A percentile compares a stretch with the other conserved stretches of the same genome.
phyloP scores from a whole-genome alignment of 2,888 invertebrate species.

The Listrodromus nycthemerus region DNA sequence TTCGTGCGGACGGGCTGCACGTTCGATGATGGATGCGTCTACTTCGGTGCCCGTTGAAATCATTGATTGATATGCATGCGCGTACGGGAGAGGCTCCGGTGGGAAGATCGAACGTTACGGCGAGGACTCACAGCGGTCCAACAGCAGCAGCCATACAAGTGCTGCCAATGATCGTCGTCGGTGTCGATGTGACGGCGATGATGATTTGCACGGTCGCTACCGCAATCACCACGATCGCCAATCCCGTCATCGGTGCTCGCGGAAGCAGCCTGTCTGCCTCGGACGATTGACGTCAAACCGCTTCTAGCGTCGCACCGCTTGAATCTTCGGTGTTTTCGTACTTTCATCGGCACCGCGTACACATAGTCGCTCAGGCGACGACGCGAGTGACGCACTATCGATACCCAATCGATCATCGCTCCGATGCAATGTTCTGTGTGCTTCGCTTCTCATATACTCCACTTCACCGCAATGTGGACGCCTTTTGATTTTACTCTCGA shows the following conservation, averaged over 20 bases:
- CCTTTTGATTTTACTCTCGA: background rate
- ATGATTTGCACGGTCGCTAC: slow-evolving; percentile 47
- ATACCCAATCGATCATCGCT: slow-evolving; percentile 91
- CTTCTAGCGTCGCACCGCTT: slow-evolving; percentile 73
- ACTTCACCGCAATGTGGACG: background rate
- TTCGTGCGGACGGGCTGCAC: slow-evolving; percentile 13
- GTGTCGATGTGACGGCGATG: slow-evolving; percentile 37
- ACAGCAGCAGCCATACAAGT: slow-evolving; percentile 70
- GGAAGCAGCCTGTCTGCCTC: slow-evolving; percentile 19
- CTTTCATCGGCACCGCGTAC: slow-evolving; percentile 88
- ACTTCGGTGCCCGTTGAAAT: slow-evolving; percentile 42
- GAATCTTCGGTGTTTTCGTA: slow-evolving; percentile 87
- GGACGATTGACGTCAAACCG: slow-evolving; percentile 36
- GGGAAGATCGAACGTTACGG: slow-evolving; percentile 11
- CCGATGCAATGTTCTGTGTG: background rate
- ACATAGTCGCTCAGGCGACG: slow-evolving; percentile 90
- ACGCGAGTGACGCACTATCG: slow-evolving; percentile 90
- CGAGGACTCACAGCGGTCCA: slow-evolving; percentile 74
- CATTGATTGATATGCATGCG: slow-evolving; percentile 57
- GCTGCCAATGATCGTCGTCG: slow-evolving; percentile 38
- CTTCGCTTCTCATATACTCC: background rate
- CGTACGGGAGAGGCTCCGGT: background rate
- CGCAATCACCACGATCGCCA: slow-evolving; percentile 32
- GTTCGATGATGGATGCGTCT: slow-evolving; percentile 46
- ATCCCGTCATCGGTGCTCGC: slow-evolving; percentile 26